Base-by-base conservation (phyloP, 2,888 invertebrate species). In the Eupithecia insigniata region DNA sequence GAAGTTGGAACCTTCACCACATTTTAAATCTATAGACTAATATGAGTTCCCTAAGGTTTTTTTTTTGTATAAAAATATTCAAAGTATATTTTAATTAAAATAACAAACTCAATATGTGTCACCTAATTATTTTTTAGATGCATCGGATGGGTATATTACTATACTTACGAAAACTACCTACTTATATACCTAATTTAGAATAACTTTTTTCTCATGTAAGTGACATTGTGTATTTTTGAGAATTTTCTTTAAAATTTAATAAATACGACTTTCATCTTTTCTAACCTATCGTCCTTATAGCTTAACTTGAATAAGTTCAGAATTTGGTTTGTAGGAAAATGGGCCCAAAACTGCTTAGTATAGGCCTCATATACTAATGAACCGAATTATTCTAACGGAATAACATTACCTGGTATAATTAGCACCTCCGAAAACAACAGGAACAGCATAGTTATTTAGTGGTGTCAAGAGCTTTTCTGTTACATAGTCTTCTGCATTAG, bases 401-500 rank as follows among this genome's bases (percentile, higher is more conserved):
- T 36, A 8, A 4, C 7, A 26, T n/a, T 64, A 64, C 64, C 64
- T 64, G 10, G 79, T 86, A 84, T 96, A 96, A 86, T 96, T 94
- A 65, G 95, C 95, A 12, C 95, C 95, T 2, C 96, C 96, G 90
- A 95, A 96, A 10, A 96, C 96, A 12, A 96, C 93, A 0, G 96
- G 96, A 8, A 96, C 87, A 22, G 95, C 92, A 80, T 95, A 91
- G 85, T 95, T 94, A 79, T 95, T 91, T 62, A 94, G 80, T 10
- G 92, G 85, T 22, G 78, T 81, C 36, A 87, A 71, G 14, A 89
- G 70, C 72, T 89, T 88, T 71, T 89, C 88, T 0, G 90, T 89
- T 2, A 87, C 88, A 67, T 90, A 91, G 77, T 90, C 87, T 69
- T 85, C 80, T 51, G 81, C 76, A 43, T 86, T 81, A 4, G 85